Percentiles rank a stretch among this genome's conserved stretches.
Evolutionary conservation across 2,797 vertebrate species (phyloP).

Genomic region (Aulostomus chinensis): DNA sequence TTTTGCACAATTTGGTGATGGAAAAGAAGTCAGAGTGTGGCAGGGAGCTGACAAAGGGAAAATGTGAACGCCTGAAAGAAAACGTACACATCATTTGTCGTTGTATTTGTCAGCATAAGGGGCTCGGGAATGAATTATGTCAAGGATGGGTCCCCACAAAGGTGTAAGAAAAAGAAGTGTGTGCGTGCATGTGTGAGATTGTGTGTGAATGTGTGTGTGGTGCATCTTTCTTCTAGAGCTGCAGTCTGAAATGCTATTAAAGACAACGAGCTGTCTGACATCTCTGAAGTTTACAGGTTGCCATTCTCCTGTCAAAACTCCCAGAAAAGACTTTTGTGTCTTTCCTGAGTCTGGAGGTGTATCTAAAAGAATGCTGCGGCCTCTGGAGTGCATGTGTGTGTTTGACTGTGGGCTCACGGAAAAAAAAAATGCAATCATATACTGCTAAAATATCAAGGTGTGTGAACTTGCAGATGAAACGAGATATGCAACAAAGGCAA

Average conservation of each 20-base stretch:
- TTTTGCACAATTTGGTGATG: background rate
- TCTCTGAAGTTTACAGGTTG: slow-evolving; percentile 30
- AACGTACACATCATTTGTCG: slow-evolving; percentile 1
- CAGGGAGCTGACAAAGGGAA: background rate
- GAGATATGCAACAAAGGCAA: slow-evolving; percentile 49
- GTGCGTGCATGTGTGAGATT: background rate
- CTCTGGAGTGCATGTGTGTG: slow-evolving; percentile 18
- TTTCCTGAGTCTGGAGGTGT: slow-evolving; percentile 30
- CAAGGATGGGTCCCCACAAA: too few relatives aligned
- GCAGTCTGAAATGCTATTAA: slow-evolving; percentile 5
- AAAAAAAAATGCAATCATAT: too few relatives aligned
- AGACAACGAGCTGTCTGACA: too few relatives aligned
- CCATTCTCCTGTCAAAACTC: slow-evolving; percentile 16
- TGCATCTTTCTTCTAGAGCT: background rate
- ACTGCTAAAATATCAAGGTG: background rate
- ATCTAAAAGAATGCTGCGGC: slow-evolving; percentile 26
- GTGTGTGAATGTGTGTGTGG: background rate
- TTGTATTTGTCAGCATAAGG: background rate
- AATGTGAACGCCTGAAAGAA: slow-evolving; percentile 3
- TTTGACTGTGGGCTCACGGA: too few relatives aligned
- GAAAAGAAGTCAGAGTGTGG: background rate
- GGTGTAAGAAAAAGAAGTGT: background rate
- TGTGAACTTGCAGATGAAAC: slow-evolving; percentile 33
- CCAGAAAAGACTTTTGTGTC: slow-evolving; percentile 19
- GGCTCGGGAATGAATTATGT: too few relatives aligned